Evolutionary conservation across 2,113 vertebrate genomes (phyloP).

Genomic region (Sisor rabdophorus): DNA sequence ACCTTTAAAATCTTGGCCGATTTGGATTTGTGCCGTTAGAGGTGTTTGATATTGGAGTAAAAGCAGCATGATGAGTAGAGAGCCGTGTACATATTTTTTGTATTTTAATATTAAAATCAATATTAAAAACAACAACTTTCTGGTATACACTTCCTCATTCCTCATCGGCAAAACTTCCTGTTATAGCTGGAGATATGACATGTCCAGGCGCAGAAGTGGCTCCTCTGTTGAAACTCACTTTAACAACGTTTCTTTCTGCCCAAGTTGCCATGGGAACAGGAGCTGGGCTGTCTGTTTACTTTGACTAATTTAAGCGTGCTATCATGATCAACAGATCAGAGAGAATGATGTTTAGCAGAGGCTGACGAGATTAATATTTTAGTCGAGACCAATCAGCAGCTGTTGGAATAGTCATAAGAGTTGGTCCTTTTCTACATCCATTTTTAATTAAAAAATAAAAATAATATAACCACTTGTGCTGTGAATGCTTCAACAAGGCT

Average conservation of each 20-base stretch:
- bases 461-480: not conserved
- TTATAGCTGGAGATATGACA: not conserved
- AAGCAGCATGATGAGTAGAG: not conserved
- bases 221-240: slow-evolving; percentile 18
- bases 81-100: no score
- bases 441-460: no score
- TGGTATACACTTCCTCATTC: not conserved
- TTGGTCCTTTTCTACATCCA: not conserved
- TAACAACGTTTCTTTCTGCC: slow-evolving; percentile 22
- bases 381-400: not conserved
- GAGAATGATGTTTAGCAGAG: slow-evolving; percentile 28
- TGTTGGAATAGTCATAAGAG: not conserved
- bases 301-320: slow-evolving; percentile 27
- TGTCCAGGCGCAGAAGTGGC: not conserved
- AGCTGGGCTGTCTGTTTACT: slow-evolving; percentile 27
- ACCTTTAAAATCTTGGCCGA: not conserved
- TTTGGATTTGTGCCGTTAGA: not conserved
- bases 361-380: slow-evolving; percentile 18
- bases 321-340: slow-evolving; percentile 36
- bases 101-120: no score
- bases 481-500: not conserved
- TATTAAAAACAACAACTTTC: not conserved
- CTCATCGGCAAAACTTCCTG: not conserved
- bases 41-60: slow-evolving; percentile 4
- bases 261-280: slow-evolving; percentile 42